Conservation (phyloP, 2,888 invertebrate genomes). For the Gari tellinella region DNA sequence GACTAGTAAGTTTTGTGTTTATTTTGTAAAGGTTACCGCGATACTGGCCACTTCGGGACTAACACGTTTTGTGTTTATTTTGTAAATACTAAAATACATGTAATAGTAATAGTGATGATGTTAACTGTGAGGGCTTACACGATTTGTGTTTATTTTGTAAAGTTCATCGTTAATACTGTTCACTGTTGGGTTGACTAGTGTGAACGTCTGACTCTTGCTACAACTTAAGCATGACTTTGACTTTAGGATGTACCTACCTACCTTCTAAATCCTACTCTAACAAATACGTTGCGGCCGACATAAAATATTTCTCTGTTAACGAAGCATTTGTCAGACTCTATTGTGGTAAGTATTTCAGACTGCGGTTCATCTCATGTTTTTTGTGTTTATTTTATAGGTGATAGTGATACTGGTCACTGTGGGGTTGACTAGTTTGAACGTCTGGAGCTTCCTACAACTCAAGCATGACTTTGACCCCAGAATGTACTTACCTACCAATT, state of each 20-base stretch:
- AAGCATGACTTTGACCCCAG: constrained; percentile 92
- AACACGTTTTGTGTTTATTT: too few species aligned
- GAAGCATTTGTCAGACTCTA: constrained; percentile 88
- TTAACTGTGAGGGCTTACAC: too few species aligned
- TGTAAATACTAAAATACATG: too few species aligned
- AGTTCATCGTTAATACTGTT: constrained; percentile 88
- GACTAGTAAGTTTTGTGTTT: too few species aligned
- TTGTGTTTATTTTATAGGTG: constrained; percentile 85
- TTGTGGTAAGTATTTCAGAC: constrained; percentile 87
- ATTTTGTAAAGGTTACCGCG: too few species aligned
- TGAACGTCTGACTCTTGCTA: constrained; percentile 88
- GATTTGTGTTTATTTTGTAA: too few species aligned
- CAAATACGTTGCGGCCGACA: constrained; percentile 87
- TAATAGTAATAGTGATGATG: too few species aligned
- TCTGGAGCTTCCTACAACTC: constrained; percentile 88
- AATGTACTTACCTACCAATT: constrained; percentile 91
- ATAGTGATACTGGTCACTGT: constrained; percentile 88
- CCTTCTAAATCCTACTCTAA: constrained; percentile 89
- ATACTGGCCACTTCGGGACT: too few species aligned
- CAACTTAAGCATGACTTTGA: constrained; percentile 91
- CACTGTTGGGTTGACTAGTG: constrained; percentile 87
- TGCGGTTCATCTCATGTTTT: too few species aligned
- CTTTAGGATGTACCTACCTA: constrained; percentile 92
- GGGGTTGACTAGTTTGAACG: constrained; percentile 87
- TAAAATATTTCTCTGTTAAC: constrained; percentile 88